A percentile compares a stretch with the other conserved stretches of the same genome.
Conservation (phyloP, 2,113 vertebrate species). For the Chionis minor region DNA sequence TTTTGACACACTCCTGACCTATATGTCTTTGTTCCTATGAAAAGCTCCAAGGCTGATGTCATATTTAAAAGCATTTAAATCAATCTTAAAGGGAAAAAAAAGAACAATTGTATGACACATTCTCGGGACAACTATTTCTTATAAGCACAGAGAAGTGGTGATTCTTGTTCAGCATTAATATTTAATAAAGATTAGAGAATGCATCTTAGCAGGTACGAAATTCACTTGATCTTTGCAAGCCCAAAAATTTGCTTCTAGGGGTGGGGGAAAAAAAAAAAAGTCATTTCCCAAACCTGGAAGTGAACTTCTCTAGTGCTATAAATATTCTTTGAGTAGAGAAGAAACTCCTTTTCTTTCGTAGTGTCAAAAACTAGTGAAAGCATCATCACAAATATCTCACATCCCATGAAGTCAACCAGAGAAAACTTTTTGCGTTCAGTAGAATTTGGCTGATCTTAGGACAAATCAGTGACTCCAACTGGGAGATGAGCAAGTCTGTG, state of each 20-base stretch:
- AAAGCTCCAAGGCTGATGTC: slow-evolving; percentile 13
- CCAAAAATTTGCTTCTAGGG: not conserved
- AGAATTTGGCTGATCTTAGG: not conserved
- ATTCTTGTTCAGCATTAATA: not conserved
- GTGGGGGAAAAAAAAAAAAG: not conserved
- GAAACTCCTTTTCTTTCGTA: not conserved
- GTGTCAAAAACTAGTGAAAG: not conserved
- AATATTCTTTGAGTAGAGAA: not conserved
- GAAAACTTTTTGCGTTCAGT: not conserved
- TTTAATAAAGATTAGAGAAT: not conserved
- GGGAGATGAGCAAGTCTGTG: not conserved
- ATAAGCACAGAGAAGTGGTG: not conserved
- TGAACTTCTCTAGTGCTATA: not conserved
- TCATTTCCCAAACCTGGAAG: not conserved
- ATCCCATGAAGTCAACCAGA: not conserved
- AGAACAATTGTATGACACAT: not conserved
- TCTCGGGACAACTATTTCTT: not conserved
- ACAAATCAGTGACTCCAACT: not conserved
- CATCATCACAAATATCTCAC: not conserved
- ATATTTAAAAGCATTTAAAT: slow-evolving; percentile 32
- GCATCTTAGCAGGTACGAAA: not conserved
- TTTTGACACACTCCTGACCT: slow-evolving; percentile 50
- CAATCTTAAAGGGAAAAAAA: not conserved
- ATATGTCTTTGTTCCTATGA: slow-evolving; percentile 2
- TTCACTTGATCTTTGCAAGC: not conserved